Evolutionary conservation across 2,888 invertebrate species (phyloP), one percentile per base, ranked within the genome.

Genomic region (Molorchus minor): DNA sequence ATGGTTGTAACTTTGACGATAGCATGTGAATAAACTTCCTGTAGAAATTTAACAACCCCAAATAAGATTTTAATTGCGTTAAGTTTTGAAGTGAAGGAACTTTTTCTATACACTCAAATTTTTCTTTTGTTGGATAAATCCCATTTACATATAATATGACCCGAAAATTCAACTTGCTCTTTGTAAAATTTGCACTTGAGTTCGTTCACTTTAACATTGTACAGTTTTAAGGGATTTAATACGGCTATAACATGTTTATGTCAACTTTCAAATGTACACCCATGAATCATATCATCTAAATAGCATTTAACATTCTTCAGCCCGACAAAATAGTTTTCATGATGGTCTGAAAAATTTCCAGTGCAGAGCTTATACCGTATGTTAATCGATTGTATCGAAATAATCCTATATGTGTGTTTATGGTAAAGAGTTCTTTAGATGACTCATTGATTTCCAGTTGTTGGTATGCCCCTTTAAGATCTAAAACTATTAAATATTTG

Each of bases 331-430:
- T 64, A 25, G 45, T 43, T n/a, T 65, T 61, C 63, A 64, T 65
- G n/a, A 56, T 19, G 16, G 25, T 15, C 57, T 71, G 68, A 52
- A 71, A 72, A 38, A 69, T 69, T 19, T 58, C 67, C 10, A 71
- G 67, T 8, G 71, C 71, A 43, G 62, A 61, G 29, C 62, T 62
- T 38, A 74, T 60, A 5, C 71, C 72, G 61, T 64, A 72, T 16
- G 68, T 70, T 38, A 71, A 52, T 20, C 69, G 52, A 40, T 61
- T 70, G 52, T 62, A 71, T 13, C 56, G 43, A 63, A 64, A 71
- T 25, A 71, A 55, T 10, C 72, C 72, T 46, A 59, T 45, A 55
- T 70, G 70, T 68, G 61, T 43, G 29, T 69, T 69, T 38, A 75
- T 69, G 17, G 68, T 70, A 33, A 70, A 60, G 25, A 64, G 55